Conservation (phyloP, 2,797 vertebrate species). For the Tiaroga cobitis region DNA sequence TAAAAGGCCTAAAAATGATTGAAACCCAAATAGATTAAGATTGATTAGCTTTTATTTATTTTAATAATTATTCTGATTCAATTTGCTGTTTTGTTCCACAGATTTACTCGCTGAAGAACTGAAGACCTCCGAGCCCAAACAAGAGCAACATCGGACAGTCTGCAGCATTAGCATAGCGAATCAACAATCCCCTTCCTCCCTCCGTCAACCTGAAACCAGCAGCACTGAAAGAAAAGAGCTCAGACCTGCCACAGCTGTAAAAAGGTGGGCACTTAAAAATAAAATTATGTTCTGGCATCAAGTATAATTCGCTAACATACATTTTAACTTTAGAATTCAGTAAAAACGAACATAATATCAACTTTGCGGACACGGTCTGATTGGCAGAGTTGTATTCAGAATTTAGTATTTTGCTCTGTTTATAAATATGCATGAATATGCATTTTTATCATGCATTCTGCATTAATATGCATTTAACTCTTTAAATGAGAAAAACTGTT, state of each 20-base stretch:
- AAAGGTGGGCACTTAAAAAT: constrained; percentile 14
- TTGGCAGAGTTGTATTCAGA: not conserved
- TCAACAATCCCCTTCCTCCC: constrained; percentile 43
- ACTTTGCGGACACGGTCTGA: not conserved
- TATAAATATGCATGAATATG: not conserved
- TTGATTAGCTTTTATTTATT: not conserved
- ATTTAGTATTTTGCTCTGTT: not conserved
- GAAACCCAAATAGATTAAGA: constrained; percentile 1
- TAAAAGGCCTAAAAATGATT: not conserved
- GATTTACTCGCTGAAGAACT: constrained; percentile 45
- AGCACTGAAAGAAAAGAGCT: constrained; percentile 38
- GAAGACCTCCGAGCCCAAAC: constrained; percentile 36
- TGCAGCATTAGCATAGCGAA: constrained; percentile 58
- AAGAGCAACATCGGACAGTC: constrained; percentile 43
- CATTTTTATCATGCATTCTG: too few species aligned
- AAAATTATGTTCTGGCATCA: not conserved
- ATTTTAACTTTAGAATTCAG: not conserved
- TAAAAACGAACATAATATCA: not conserved
- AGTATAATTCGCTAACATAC: not conserved
- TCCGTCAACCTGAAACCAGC: constrained; percentile 42
- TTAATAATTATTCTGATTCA: not conserved
- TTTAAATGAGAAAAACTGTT: not conserved
- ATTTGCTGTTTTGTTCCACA: not conserved
- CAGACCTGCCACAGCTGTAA: not conserved
- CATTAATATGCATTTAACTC: not conserved